Conservation (phyloP, 2,888 invertebrate genomes). For the Nowickia ferox region DNA sequence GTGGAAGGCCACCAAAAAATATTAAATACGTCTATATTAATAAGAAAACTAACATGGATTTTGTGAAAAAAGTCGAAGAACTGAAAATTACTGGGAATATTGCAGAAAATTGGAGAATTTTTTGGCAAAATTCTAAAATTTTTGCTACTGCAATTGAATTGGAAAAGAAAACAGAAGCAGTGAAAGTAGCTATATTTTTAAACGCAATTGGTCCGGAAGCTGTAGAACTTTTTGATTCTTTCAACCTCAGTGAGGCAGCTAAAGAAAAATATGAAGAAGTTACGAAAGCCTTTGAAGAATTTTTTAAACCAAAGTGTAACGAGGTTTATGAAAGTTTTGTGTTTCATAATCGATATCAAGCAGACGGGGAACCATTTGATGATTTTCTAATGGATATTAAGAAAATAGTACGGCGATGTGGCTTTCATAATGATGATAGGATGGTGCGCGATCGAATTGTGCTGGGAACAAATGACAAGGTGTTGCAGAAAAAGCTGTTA, state of each 20-base stretch:
- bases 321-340: constrained; percentile 40
- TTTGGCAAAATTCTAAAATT: constrained; percentile 73
- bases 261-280: constrained; percentile 64
- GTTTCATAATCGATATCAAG: constrained; percentile 41
- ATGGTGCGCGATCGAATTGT: constrained; percentile 70
- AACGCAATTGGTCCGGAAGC: constrained; percentile 75
- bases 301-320: constrained; percentile 45
- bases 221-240: constrained; percentile 75
- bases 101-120: constrained; percentile 74
- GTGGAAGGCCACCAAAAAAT: constrained; percentile 61
- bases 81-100: constrained; percentile 70
- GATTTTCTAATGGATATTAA: constrained; percentile 72
- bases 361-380: constrained; percentile 70
- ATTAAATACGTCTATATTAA: constrained; percentile 30
- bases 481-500: constrained; percentile 9
- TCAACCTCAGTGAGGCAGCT: constrained; percentile 56
- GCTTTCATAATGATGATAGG: constrained; percentile 59
- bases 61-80: constrained; percentile 61
- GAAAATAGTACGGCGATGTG: constrained; percentile 64
- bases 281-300: constrained; percentile 69
- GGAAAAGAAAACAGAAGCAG: constrained; percentile 67
- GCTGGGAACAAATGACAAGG: constrained; percentile 48
- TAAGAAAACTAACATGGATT: constrained; percentile 55
- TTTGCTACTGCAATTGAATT: constrained; percentile 74
- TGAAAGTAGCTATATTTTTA: constrained; percentile 73